Base-by-base conservation (phyloP, 2,888 invertebrate species). In the Drosophila engyochracea region DNA sequence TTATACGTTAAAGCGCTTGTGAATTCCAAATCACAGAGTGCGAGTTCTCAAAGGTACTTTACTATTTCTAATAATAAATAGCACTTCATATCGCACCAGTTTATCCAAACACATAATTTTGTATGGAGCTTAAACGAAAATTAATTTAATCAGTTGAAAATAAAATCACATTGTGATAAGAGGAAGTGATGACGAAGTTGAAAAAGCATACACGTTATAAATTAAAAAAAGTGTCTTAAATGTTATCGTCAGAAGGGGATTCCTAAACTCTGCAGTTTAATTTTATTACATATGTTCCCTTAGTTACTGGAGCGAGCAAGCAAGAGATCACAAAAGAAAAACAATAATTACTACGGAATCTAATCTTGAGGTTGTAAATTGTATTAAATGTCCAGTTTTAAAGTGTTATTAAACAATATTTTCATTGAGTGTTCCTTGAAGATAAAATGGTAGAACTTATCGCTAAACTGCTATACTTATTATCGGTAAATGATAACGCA, bases 341-440 rank as follows among this genome's bases (percentile, higher is more conserved):
- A 30, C 25, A 49, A 49, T 55, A 39, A 44, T 35, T 44, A 22
- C 14, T 31, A 53, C 28, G 19, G 7, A n/a, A 28, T 51, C 28
- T 55, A 22, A 68, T 68, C 58, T 35, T 44, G 2, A 31, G 25
- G 57, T 14, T 25, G 52, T 37, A 53, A 22, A 25, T 55, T 37
- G 25, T 3, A 25, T n/a, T 14, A 16, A 37, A 53, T 22, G 67
- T 28, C 54, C 31, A 55, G 44, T 25, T 37, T 25, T 10, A 12
- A 39, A 33, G 68, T 49, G 53, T 14, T 58, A 60, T 16, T 2
- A 14, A 4, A 25, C 14, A 1, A 19, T 37, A 25, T 28, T 10
- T 12, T 44, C 9, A 57, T 37, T 58, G 70, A 65, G 65, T 62
- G 44, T 74, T 70, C 35, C 55, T 35, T 31, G 35, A 22, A 51